Base-by-base conservation (phyloP, 2,888 invertebrate genomes). In the Tridacna gigas region DNA sequence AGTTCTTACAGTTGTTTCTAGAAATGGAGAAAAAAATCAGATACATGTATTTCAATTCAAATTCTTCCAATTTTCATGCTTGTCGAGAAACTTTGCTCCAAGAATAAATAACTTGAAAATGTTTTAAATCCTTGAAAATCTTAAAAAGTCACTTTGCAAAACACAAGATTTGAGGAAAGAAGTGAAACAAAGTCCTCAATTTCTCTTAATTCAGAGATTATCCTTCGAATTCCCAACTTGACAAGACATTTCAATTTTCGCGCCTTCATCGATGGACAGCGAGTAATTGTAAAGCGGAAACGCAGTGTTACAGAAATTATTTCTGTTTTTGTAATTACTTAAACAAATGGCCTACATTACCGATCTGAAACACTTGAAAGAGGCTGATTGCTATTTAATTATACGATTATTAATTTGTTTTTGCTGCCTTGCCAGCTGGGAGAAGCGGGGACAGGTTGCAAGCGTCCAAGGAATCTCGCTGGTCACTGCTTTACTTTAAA, bases 371-470 rank as follows among this genome's bases (percentile, higher is more conserved):
- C 15, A 37, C 45, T 69, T 12, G 45, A 28, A 63, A 45, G 45
- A n/a, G 11, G 45, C 45, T 66, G 69, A 69, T 69, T 69, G 69
- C 26, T 69, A 47, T 69, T 69, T 69, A 69, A 69, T 69, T 69
- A 69, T 47, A 69, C 69, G 69, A 69, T 69, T 47, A 69, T 69
- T 69, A 69, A 69, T 69, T 47, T 45, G 69, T 69, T 69, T 69
- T 47, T 47, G 69, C n/a, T 69, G 18, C n/a, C 47, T 69, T 20
- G 15, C 22, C n/a, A 13, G 45, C 69, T 28, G n/a, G 11, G 69
- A 47, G 47, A 20, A 20, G n/a, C 45, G 13, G 3, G 69, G 69
- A 69, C 69, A 47, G 47, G 47, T 69, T 69, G 69, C 20, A 45
- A 28, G 69, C 69, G 69, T 69, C 12, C 69, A 18, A 45, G 69